Evolutionary conservation across 35 echinoderm and acorn worm species (phyloP).

Genomic region (Ptychodera flava): DNA sequence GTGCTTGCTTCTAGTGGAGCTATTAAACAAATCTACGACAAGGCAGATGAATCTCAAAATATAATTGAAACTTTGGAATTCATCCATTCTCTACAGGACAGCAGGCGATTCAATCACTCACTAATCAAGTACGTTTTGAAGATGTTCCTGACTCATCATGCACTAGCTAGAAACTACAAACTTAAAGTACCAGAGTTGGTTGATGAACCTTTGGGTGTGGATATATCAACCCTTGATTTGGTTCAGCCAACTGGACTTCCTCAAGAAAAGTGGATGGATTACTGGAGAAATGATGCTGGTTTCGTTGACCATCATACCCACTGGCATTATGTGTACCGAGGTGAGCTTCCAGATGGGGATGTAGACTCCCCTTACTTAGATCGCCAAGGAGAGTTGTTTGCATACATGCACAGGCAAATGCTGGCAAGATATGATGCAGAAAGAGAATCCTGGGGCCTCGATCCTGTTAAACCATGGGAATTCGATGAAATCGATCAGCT

Average conservation of each 20-base stretch:
- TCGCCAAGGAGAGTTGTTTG: constrained; percentile 57
- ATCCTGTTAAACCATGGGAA: constrained; percentile 30
- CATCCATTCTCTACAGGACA: background rate
- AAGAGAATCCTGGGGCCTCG: constrained; percentile 32
- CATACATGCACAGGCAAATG: constrained; percentile 76
- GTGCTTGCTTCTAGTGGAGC: background rate
- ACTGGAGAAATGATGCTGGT: constrained; percentile 45
- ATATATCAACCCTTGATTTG: no score
- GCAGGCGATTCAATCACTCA: background rate
- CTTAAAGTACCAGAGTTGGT: no score
- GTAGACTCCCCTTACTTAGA: constrained; percentile 21
- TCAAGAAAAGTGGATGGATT: no score
- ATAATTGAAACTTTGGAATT: background rate
- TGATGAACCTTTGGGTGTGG: no score
- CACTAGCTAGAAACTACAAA: no score
- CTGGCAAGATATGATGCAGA: constrained; percentile 62
- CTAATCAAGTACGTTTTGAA: background rate
- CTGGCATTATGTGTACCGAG: constrained; percentile 59
- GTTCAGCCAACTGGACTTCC: no score
- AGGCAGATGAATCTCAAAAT: background rate
- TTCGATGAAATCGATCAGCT: no score
- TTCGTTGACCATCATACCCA: constrained; percentile 38
- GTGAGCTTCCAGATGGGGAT: background rate
- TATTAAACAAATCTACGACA: background rate
- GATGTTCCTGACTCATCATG: background rate